Conservation (phyloP, 1,140 invertebrate genomes). For the Drosophila kohkoa region DNA sequence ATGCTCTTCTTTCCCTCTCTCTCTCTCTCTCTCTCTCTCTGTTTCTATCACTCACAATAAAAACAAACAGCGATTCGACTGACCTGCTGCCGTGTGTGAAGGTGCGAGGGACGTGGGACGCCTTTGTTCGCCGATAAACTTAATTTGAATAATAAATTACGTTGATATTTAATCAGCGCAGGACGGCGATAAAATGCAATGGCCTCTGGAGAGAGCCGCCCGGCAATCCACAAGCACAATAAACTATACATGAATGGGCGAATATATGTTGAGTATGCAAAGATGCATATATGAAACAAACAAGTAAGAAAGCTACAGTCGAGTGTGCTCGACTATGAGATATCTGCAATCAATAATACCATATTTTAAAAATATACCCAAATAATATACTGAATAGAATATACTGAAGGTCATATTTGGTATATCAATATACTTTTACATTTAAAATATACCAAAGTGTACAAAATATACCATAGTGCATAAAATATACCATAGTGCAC, state of each 20-base stretch:
- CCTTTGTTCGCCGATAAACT: slow-evolving; percentile 79
- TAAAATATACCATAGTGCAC: no score
- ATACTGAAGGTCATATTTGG: no score
- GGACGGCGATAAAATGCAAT: slow-evolving; percentile 76
- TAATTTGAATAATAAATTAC: slow-evolving; percentile 84
- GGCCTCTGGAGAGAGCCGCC: slow-evolving; percentile 46
- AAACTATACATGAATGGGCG: slow-evolving; percentile 15
- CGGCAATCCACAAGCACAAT: slow-evolving; percentile 2
- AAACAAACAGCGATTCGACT: slow-evolving; percentile 30
- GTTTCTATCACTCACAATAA: slow-evolving; percentile 25
- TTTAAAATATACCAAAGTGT: no score
- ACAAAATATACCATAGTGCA: no score
- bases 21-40: background rate
- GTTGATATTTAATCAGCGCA: slow-evolving; percentile 80
- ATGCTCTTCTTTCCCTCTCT: slow-evolving; percentile 11
- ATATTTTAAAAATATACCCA: no score
- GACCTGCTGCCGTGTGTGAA: slow-evolving; percentile 2
- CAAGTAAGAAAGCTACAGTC: no score
- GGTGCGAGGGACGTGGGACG: background rate
- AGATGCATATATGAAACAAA: no score
- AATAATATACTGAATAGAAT: no score
- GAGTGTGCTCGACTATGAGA: no score
- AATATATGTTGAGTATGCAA: no score
- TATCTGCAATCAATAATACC: no score
- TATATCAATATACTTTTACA: no score